Base-by-base conservation (phyloP, 2,888 invertebrate species). In the Lepidocyrtoides sp. region DNA sequence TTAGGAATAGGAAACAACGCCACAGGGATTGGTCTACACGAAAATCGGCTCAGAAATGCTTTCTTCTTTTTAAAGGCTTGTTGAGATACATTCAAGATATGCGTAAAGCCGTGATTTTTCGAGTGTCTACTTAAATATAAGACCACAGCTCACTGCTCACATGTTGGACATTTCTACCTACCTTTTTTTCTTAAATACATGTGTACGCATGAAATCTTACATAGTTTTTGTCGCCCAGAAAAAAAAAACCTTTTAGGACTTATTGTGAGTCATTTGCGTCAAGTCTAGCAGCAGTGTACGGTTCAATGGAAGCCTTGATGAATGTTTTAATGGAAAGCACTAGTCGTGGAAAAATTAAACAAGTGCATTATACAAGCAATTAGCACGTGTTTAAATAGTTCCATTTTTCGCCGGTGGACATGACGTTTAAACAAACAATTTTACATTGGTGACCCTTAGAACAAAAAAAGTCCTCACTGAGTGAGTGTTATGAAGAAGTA, bases 41-140 rank as follows among this genome's bases (percentile, higher is more conserved):
- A 63, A 82, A 84, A 69, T 84, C 84, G 69, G 84, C 69, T 84
- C 84, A 84, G 54, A 84, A 60, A 79, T 72, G 44, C 72, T 44
- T 69, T 69, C 66, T 17, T 72, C 20, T 44, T 72, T 44, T 66
- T n/a, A n/a, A n/a, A n/a, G n/a, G n/a, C n/a, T n/a, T n/a, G n/a
- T n/a, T n/a, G n/a, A n/a, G n/a, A n/a, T n/a, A n/a, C n/a, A n/a
- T 72, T 72, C 12, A 36, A 69, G 66, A 69, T 77, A 77, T 51
- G 48, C 26, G 26, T 26, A 51, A 60, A 82, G 60, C 36, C 23
- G 60, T 41, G 60, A 29, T 77, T 29, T 72, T 72, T 26, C 23
- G 44, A 20, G 23, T 72, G 72, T 77, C 66, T 69, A 36, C 66
- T 69, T 69, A 17, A 36, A 32, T 36, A 69, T 51, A 48, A 51